A percentile compares a stretch with the other conserved stretches of the same genome.
phyloP scores from a whole-genome alignment of 2,797 vertebrate species.

The Sebastolobus alascanus region DNA sequence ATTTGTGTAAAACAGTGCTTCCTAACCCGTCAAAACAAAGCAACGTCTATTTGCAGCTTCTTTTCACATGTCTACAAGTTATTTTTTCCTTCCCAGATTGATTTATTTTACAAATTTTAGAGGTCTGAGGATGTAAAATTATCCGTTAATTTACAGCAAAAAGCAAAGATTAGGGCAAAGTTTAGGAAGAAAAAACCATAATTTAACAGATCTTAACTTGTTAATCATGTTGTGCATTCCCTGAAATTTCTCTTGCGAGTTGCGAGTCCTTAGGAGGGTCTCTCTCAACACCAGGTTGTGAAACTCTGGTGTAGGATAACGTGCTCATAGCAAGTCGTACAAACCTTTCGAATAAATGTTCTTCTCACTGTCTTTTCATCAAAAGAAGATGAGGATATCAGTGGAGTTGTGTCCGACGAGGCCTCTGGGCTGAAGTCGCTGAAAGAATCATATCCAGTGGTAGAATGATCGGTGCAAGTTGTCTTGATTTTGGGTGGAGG shows the following conservation, averaged over 20 bases:
- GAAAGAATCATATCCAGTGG: conserved; percentile 27
- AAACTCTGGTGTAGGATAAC: not conserved
- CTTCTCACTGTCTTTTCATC: conserved; percentile 67
- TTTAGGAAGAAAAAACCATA: not conserved
- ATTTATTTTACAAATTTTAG: not conserved
- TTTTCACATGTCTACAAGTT: not conserved
- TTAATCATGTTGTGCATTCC: not conserved
- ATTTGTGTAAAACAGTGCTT: not conserved
- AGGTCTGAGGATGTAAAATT: not conserved
- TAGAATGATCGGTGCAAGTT: not conserved
- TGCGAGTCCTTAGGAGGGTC: not conserved
- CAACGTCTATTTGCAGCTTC: not conserved
- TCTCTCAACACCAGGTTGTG: not conserved
- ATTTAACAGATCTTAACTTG: not conserved
- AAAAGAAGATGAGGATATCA: conserved; percentile 25
- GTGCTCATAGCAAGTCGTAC: conserved; percentile 3
- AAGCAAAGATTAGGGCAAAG: not conserved
- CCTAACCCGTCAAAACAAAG: not conserved
- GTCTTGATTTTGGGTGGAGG: not conserved
- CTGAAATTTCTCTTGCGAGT: not conserved
- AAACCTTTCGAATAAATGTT: conserved; percentile 74
- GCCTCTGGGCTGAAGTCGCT: not conserved
- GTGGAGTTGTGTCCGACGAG: not conserved
- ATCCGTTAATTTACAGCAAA: not conserved
- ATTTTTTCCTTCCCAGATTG: not conserved